phyloP scores from a whole-genome alignment of 2,888 invertebrate genomes.

The Andrena praecox region DNA sequence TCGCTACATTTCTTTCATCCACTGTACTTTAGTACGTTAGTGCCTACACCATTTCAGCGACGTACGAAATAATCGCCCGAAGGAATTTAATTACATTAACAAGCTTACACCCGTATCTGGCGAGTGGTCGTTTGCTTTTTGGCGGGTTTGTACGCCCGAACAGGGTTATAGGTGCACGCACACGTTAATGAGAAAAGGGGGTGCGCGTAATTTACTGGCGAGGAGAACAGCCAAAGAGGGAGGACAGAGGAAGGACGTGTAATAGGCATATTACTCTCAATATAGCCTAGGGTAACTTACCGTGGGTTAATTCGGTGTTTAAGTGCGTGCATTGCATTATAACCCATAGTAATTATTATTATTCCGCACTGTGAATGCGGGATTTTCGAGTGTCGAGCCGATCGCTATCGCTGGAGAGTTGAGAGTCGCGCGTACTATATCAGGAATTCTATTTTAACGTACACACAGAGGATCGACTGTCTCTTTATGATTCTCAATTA shows the following conservation, averaged over 20 bases:
- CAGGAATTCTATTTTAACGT: slow-evolving; percentile 16
- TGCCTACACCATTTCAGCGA: neutral
- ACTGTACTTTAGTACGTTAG: too few species aligned
- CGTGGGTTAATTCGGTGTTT: slow-evolving; percentile 67
- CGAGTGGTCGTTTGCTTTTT: slow-evolving; percentile 51
- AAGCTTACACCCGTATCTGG: slow-evolving; percentile 6
- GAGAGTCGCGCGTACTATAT: neutral
- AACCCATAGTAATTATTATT: slow-evolving; percentile 54
- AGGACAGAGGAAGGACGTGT: slow-evolving; percentile 71
- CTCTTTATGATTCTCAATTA: too few species aligned
- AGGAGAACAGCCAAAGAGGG: slow-evolving; percentile 64
- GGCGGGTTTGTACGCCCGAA: slow-evolving; percentile 39
- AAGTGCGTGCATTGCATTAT: slow-evolving; percentile 61
- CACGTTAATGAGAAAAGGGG: slow-evolving; percentile 71
- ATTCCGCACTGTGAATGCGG: slow-evolving; percentile 39
- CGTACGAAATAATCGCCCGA: slow-evolving; percentile 44
- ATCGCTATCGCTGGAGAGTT: neutral
- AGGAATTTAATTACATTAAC: slow-evolving; percentile 47
- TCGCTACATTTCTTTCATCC: neutral
- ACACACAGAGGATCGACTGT: too few species aligned
- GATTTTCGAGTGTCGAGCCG: slow-evolving; percentile 29
- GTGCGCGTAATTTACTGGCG: slow-evolving; percentile 69
- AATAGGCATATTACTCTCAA: slow-evolving; percentile 70
- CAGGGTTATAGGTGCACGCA: slow-evolving; percentile 53
- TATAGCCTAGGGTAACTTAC: slow-evolving; percentile 60